Percentiles rank a stretch among this genome's conserved stretches.
These are phyloP conservation scores for Macrophya alboannulata DNA, from an alignment of 2,888 invertebrate genomes.

Conservation along the genomic window DNA sequence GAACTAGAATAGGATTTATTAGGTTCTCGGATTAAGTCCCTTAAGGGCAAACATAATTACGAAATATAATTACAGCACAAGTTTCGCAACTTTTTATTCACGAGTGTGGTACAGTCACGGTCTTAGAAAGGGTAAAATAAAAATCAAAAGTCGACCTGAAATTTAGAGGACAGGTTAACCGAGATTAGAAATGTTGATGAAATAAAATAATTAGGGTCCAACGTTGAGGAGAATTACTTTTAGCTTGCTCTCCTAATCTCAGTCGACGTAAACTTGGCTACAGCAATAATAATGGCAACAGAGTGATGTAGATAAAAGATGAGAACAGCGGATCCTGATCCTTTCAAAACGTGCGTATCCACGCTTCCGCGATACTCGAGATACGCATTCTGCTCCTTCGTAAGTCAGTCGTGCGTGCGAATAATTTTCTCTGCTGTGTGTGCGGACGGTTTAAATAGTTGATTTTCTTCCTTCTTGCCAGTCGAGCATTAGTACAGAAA, in stretches of 20 bases:
- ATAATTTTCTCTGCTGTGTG: slow-evolving; percentile 20
- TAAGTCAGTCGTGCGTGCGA: slow-evolving; percentile 41
- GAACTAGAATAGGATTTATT: slow-evolving; percentile 36
- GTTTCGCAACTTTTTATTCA: neutral
- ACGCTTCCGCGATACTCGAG: neutral
- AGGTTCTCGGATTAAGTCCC: slow-evolving; percentile 2
- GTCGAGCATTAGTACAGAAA: neutral
- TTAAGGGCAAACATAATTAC: slow-evolving; percentile 8
- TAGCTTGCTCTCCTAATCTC: neutral
- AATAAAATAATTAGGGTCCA: neutral
- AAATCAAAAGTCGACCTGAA: neutral
- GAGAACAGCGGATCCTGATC: slow-evolving; percentile 4
- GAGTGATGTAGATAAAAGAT: neutral
- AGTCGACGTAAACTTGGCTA: neutral
- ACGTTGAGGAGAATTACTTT: neutral
- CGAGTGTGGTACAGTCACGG: neutral
- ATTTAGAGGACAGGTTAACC: neutral
- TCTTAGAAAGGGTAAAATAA: neutral
- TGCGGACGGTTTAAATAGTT: neutral
- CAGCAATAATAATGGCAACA: neutral
- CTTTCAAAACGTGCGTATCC: slow-evolving; percentile 23
- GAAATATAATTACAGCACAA: slow-evolving; percentile 26
- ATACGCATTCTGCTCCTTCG: neutral
- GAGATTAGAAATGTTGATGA: neutral
- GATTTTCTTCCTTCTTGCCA: neutral